Evolutionary conservation across 2,113 vertebrate genomes (phyloP).

Genomic region (Thamnophis sirtalis): DNA sequence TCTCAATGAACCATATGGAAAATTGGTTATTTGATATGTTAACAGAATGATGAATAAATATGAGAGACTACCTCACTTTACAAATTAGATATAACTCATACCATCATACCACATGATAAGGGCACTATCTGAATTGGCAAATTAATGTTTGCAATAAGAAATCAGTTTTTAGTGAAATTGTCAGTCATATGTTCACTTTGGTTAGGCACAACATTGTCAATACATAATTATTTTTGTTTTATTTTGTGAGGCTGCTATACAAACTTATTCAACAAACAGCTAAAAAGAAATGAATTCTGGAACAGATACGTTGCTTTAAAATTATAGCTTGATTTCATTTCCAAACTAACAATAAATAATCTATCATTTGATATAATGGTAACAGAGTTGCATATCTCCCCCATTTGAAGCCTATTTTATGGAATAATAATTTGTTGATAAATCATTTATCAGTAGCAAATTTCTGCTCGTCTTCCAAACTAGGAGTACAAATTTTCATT

Average conservation of each 20-base stretch:
- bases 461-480: neutral
- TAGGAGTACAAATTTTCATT: neutral
- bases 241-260: neutral
- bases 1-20: neutral
- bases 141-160: neutral
- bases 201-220: neutral
- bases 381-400: neutral
- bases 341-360: neutral
- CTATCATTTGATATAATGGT: neutral
- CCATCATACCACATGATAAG: neutral
- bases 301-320: neutral
- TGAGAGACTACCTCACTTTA: neutral
- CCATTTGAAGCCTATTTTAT: neutral
- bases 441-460: neutral
- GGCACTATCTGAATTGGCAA: neutral
- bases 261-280: neutral
- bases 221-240: neutral
- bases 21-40: neutral
- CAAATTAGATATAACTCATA: neutral
- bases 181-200: neutral
- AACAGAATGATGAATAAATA: neutral
- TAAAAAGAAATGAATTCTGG: neutral
- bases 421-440: neutral
- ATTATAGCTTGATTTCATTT: neutral
- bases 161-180: neutral